Evolutionary conservation across 2,888 invertebrate genomes (phyloP).

Genomic region (Tridacna crocea): DNA sequence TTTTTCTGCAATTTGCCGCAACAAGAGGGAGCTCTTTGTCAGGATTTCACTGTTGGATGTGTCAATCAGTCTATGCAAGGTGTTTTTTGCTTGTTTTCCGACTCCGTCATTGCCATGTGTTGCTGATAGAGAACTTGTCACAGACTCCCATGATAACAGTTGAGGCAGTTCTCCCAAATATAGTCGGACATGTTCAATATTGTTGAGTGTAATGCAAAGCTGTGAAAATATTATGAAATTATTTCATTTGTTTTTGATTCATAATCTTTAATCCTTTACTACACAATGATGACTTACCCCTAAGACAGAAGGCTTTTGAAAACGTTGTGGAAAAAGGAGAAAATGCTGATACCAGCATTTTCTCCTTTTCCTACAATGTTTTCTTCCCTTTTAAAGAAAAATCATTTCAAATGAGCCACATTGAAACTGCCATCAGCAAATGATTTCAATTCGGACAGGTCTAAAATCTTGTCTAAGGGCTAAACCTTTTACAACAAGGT

Average conservation of each 20-base stretch:
- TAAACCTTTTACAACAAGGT: too few relatives aligned
- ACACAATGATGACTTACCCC: too few relatives aligned
- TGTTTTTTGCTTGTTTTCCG: slow-evolving; percentile 68
- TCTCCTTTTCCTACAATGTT: too few relatives aligned
- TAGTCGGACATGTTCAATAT: slow-evolving; percentile 80
- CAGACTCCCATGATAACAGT: slow-evolving; percentile 73
- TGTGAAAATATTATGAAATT: slow-evolving; percentile 55
- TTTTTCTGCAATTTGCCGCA: slow-evolving; percentile 73
- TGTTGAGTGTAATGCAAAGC: slow-evolving; percentile 82
- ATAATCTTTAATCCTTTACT: too few relatives aligned
- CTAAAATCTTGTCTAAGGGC: too few relatives aligned
- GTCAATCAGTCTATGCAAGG: slow-evolving; percentile 71
- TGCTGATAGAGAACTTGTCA: slow-evolving; percentile 67
- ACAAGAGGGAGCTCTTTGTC: slow-evolving; percentile 67
- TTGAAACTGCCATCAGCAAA: too few relatives aligned
- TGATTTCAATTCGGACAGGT: too few relatives aligned
- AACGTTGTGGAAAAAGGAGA: too few relatives aligned
- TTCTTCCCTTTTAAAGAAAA: too few relatives aligned
- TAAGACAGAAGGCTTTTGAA: too few relatives aligned
- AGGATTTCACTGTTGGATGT: slow-evolving; percentile 75
- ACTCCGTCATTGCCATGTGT: slow-evolving; percentile 74
- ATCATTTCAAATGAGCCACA: too few relatives aligned
- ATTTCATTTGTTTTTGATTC: neutral
- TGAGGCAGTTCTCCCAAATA: slow-evolving; percentile 77
- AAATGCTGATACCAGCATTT: too few relatives aligned